Conservation (phyloP, 2,888 invertebrate species). For the Acanthopleura granulata region DNA sequence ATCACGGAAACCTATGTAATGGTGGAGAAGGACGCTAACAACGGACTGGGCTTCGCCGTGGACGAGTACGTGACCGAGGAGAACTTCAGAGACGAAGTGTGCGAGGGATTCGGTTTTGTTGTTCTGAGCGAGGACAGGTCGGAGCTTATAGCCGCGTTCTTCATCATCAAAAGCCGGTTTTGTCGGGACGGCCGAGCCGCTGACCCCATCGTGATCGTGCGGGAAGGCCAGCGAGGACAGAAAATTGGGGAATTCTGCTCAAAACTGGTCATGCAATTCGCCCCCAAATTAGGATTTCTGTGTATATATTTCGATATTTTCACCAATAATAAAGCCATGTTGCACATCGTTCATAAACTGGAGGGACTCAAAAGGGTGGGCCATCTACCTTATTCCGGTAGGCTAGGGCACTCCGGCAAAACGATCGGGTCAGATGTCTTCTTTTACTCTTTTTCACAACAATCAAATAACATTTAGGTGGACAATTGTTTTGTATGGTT, state of each 20-base stretch:
- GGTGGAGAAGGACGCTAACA: slow-evolving; percentile 33
- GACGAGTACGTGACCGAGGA: slow-evolving; percentile 41
- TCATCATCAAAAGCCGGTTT: slow-evolving; percentile 38
- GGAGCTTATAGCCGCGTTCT: slow-evolving; percentile 38
- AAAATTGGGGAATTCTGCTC: slow-evolving; percentile 42
- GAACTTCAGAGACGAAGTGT: slow-evolving; percentile 39
- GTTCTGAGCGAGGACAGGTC: slow-evolving; percentile 30
- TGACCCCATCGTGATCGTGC: slow-evolving; percentile 43
- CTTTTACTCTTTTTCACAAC: background rate
- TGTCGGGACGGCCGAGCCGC: slow-evolving; percentile 41
- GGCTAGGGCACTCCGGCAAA: background rate
- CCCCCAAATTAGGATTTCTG: slow-evolving; percentile 38
- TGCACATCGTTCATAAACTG: slow-evolving; percentile 37
- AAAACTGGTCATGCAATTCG: slow-evolving; percentile 37
- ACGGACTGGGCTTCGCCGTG: slow-evolving; percentile 39
- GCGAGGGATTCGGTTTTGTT: slow-evolving; percentile 33
- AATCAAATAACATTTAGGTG: background rate
- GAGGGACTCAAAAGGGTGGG: slow-evolving; percentile 43
- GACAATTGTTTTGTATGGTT: too few relatives aligned
- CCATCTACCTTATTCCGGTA: slow-evolving; percentile 33
- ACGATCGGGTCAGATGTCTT: background rate
- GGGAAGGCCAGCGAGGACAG: slow-evolving; percentile 32
- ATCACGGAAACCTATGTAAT: slow-evolving; percentile 37
- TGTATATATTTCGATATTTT: slow-evolving; percentile 50
- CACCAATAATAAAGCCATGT: slow-evolving; percentile 42